phyloP scores from a whole-genome alignment of 2,797 vertebrate species.

The Leptodactylus fallax region DNA sequence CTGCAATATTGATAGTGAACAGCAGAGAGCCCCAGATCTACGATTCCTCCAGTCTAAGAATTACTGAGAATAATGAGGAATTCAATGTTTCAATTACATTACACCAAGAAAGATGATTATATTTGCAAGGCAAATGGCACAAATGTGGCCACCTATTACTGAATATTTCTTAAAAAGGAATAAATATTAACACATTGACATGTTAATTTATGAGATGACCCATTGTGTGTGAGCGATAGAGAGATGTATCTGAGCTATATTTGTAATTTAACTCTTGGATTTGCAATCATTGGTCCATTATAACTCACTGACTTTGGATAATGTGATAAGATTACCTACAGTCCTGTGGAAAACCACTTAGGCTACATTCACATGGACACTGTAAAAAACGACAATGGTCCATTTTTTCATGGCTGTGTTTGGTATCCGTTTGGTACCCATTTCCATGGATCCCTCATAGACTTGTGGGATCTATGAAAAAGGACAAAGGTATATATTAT shows the following conservation, averaged over 20 bases:
- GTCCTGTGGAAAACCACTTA: no score
- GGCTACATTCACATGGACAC: no score
- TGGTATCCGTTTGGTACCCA: no score
- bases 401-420: no score
- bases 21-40: slow-evolving; percentile 52
- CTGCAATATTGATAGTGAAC: slow-evolving; percentile 38
- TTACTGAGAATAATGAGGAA: slow-evolving; percentile 22
- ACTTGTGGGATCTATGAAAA: no score
- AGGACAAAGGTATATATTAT: no score
- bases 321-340: no score
- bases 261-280: background rate
- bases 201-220: background rate
- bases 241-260: background rate
- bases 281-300: no score
- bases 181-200: background rate
- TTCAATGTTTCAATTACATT: background rate
- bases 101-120: slow-evolving; percentile 28
- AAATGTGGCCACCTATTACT: background rate
- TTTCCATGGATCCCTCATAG: no score
- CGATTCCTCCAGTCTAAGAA: slow-evolving; percentile 9
- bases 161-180: background rate
- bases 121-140: slow-evolving; percentile 30
- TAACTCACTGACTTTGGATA: no score
- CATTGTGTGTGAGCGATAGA: background rate
- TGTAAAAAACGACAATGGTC: no score